Evolutionary conservation across 2,888 invertebrate species (phyloP).

Genomic region (Pollenia griseotomentosa): DNA sequence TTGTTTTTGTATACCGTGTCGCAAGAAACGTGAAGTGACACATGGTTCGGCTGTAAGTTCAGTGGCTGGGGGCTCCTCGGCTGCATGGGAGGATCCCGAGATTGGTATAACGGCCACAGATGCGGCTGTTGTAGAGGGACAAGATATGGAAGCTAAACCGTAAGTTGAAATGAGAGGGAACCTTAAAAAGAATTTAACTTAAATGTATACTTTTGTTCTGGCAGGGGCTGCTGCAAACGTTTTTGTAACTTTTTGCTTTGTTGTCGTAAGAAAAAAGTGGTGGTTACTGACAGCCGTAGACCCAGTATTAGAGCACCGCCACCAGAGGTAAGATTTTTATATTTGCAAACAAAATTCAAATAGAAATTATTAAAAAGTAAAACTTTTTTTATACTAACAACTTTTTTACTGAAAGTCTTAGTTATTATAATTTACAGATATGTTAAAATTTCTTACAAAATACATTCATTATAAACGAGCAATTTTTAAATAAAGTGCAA

Average conservation of each 20-base stretch:
- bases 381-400: too few relatives aligned
- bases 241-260: slow-evolving; percentile 82
- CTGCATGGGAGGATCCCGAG: slow-evolving; percentile 83
- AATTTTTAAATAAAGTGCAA: too few relatives aligned
- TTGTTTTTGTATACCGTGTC: slow-evolving; percentile 84
- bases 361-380: too few relatives aligned
- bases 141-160: slow-evolving; percentile 81
- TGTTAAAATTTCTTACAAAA: too few relatives aligned
- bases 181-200: neutral
- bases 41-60: slow-evolving; percentile 71
- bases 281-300: slow-evolving; percentile 85
- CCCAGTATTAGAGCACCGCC: slow-evolving; percentile 87
- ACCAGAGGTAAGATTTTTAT: slow-evolving; percentile 83
- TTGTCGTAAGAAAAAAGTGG: slow-evolving; percentile 82
- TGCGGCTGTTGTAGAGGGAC: slow-evolving; percentile 86
- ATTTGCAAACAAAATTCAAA: too few relatives aligned
- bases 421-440: too few relatives aligned
- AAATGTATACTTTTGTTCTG: neutral
- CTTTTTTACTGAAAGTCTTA: too few relatives aligned
- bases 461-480: too few relatives aligned
- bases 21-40: slow-evolving; percentile 76
- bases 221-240: slow-evolving; percentile 82
- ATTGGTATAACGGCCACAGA: slow-evolving; percentile 78
- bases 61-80: slow-evolving; percentile 69
- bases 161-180: slow-evolving; percentile 52